phyloP scores from a whole-genome alignment of 2,888 invertebrate genomes.

The Oscheius myriophilus region DNA sequence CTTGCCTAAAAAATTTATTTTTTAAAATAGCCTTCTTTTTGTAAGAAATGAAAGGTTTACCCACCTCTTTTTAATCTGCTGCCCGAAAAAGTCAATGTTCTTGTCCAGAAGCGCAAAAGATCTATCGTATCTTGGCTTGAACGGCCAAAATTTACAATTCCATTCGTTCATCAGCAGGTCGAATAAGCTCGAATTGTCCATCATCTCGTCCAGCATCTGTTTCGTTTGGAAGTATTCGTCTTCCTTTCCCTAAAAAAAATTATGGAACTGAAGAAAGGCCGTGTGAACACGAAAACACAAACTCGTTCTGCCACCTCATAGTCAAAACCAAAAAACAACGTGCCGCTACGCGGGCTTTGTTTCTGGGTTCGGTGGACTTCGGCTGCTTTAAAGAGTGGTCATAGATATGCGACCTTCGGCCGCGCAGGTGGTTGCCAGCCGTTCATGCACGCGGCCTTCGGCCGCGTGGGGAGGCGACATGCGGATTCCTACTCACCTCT shows the following conservation, averaged over 20 bases:
- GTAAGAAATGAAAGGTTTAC: not conserved
- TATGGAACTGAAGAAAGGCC: not conserved
- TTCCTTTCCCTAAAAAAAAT: slow-evolving; percentile 18
- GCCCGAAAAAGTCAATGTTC: slow-evolving; percentile 4
- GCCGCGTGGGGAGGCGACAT: too few relatives aligned
- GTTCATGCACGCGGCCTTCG: too few relatives aligned
- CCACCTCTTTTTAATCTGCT: slow-evolving; percentile 22
- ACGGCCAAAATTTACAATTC: slow-evolving; percentile 2
- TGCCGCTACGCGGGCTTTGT: too few relatives aligned
- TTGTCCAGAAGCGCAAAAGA: not conserved
- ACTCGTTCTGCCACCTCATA: not conserved
- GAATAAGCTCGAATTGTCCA: slow-evolving; percentile 6
- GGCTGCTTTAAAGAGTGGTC: too few relatives aligned
- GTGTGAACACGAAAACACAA: too few relatives aligned
- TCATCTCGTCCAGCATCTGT: slow-evolving; percentile 16
- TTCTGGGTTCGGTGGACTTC: too few relatives aligned
- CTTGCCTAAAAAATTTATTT: slow-evolving; percentile 32
- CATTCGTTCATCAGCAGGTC: slow-evolving; percentile 12
- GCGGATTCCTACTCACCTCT: slow-evolving; percentile 34
- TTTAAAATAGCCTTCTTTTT: not conserved
- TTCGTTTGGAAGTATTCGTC: slow-evolving; percentile 21
- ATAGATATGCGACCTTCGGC: too few relatives aligned
- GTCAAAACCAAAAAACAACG: too few relatives aligned
- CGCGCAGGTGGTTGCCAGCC: too few relatives aligned
- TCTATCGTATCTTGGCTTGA: not conserved